A percentile compares a stretch with the other conserved stretches of the same genome.
Conservation (phyloP, 2,888 invertebrate genomes). For the Polia nebulosa region DNA sequence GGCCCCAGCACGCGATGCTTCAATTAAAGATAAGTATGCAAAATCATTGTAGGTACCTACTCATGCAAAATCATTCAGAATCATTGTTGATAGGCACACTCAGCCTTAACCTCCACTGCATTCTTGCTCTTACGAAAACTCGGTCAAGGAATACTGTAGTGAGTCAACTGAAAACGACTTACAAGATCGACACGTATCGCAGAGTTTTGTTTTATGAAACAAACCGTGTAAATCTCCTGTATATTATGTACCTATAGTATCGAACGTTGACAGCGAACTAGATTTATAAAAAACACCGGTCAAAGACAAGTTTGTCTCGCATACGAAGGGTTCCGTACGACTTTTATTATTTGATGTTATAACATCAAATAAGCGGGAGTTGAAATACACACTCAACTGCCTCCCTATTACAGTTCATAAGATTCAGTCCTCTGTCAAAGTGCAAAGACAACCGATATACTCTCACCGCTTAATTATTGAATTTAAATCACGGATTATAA, state of each 20-base stretch:
- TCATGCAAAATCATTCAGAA: constrained; percentile 27
- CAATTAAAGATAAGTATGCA: constrained; percentile 30
- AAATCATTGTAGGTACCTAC: constrained; percentile 24
- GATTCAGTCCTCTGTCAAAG: too few relatives aligned
- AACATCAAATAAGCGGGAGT: too few relatives aligned
- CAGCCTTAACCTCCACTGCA: constrained; percentile 48
- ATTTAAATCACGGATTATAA: not conserved
- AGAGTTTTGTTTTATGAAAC: constrained; percentile 3
- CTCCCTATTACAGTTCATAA: too few relatives aligned
- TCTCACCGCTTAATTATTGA: not conserved
- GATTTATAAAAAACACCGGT: not conserved
- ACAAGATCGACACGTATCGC: constrained; percentile 26
- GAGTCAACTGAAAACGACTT: constrained; percentile 53
- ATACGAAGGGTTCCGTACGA: too few relatives aligned
- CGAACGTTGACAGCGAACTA: not conserved
- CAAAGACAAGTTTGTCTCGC: too few relatives aligned
- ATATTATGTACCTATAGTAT: not conserved
- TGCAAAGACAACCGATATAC: too few relatives aligned
- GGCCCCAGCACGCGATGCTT: constrained; percentile 29
- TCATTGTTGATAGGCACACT: constrained; percentile 21
- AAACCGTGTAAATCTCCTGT: not conserved
- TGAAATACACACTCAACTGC: too few relatives aligned
- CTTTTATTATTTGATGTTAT: too few relatives aligned
- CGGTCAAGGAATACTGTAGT: constrained; percentile 58
- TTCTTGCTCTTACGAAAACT: constrained; percentile 49